Evolutionary conservation across 2,888 invertebrate genomes (phyloP).

Genomic region (Tipula confusa): DNA sequence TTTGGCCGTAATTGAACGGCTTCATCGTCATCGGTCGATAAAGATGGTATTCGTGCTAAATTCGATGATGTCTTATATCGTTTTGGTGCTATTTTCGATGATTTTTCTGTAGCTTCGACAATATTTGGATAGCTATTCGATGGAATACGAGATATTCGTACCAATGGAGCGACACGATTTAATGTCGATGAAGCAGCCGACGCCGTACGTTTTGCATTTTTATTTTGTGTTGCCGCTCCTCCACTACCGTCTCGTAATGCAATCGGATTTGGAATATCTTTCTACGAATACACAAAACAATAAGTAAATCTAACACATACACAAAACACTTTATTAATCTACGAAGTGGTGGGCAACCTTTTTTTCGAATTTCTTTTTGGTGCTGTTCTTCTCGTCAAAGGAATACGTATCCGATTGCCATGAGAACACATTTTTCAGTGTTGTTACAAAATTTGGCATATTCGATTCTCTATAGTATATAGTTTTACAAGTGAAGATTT

Average conservation of each 20-base stretch:
- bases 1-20: background rate
- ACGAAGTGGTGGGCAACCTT: background rate
- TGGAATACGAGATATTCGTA: slow-evolving; percentile 14
- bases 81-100: background rate
- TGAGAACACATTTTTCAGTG: background rate
- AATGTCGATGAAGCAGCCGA: background rate
- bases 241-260: background rate
- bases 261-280: slow-evolving; percentile 28
- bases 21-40: background rate
- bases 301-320: background rate
- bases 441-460: slow-evolving; percentile 25
- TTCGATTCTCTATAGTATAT: too few species aligned
- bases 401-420: slow-evolving; percentile 26
- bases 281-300: slow-evolving; percentile 1
- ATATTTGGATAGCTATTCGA: slow-evolving; percentile 15
- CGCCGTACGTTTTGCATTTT: background rate
- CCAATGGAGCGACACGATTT: background rate
- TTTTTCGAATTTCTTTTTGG: background rate
- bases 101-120: background rate
- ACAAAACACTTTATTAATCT: background rate
- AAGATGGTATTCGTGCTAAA: background rate
- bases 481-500: too few species aligned
- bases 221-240: background rate
- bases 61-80: background rate
- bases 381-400: background rate